phyloP scores from a whole-genome alignment of 2,113 vertebrate species.

The Epinephelus fuscoguttatus region DNA sequence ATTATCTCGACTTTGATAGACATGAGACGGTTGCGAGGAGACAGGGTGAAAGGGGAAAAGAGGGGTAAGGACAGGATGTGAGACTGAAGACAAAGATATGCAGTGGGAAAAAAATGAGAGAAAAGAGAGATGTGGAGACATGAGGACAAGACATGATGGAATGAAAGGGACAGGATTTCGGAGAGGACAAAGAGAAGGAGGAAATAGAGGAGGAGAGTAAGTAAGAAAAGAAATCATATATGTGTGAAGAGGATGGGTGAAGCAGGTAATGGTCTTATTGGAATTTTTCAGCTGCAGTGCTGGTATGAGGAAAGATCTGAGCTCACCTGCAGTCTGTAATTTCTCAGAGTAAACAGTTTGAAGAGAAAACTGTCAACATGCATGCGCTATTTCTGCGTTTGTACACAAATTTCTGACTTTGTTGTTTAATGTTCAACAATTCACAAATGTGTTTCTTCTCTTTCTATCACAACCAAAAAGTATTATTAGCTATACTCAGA shows the following conservation, averaged over 20 bases:
- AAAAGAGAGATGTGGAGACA: not conserved
- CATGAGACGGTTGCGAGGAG: constrained; percentile 21
- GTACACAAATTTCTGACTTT: not conserved
- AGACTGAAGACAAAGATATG: not conserved
- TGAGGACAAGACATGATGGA: not conserved
- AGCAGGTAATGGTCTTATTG: constrained; percentile 43
- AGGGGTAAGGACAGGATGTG: constrained; percentile 19
- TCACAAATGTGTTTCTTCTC: not conserved
- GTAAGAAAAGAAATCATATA: constrained; percentile 7
- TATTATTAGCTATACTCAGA: not conserved
- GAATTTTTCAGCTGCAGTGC: constrained; percentile 38
- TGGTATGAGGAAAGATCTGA: constrained; percentile 15
- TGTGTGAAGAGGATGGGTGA: constrained; percentile 11
- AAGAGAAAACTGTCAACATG: not conserved
- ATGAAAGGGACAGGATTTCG: not conserved
- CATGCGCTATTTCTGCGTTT: not conserved
- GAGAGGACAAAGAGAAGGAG: constrained; percentile 24
- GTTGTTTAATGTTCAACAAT: not conserved
- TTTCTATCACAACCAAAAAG: not conserved
- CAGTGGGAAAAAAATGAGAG: not conserved
- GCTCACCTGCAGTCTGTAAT: constrained; percentile 32
- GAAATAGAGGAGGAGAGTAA: not conserved
- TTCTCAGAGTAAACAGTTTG: constrained; percentile 19
- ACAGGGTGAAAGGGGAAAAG: not conserved
- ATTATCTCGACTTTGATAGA: constrained; percentile 44